A percentile compares a stretch with the other conserved stretches of the same genome.
These are phyloP conservation scores for Cherax quadricarinatus DNA, from an alignment of 1,140 invertebrate genomes.

Conservation along the genomic window DNA sequence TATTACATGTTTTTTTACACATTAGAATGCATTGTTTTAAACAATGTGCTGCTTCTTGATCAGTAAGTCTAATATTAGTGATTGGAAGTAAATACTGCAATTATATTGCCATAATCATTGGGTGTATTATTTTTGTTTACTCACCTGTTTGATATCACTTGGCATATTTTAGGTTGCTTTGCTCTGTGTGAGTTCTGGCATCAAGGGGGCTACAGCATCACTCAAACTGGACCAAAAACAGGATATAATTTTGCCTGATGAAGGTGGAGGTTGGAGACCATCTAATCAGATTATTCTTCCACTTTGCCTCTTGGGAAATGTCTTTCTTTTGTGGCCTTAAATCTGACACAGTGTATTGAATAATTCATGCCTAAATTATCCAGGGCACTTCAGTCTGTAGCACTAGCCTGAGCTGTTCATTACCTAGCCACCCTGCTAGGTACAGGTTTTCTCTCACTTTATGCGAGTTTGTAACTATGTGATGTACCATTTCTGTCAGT, in stretches of 20 bases:
- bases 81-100: background rate
- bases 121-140: background rate
- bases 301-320: conserved; percentile 1
- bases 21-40: background rate
- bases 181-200: conserved; percentile 65
- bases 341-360: background rate
- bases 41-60: background rate
- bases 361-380: background rate
- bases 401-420: background rate
- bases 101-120: background rate
- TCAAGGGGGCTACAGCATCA: conserved; percentile 23
- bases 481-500: too few species aligned
- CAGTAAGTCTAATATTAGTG: background rate
- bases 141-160: background rate
- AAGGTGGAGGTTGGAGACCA: conserved; percentile 14
- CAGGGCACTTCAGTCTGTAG: background rate
- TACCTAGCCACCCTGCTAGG: too few species aligned
- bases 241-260: conserved; percentile 50
- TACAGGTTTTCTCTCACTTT: too few species aligned
- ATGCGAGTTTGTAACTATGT: too few species aligned
- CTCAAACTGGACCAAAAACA: conserved; percentile 22
- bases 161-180: conserved; percentile 63
- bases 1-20: background rate
- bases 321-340: background rate
- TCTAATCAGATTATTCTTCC: conserved; percentile 21